These are phyloP conservation scores for Acrobasis consociella DNA, from an alignment of 2,888 invertebrate genomes.

Conservation along the genomic window DNA sequence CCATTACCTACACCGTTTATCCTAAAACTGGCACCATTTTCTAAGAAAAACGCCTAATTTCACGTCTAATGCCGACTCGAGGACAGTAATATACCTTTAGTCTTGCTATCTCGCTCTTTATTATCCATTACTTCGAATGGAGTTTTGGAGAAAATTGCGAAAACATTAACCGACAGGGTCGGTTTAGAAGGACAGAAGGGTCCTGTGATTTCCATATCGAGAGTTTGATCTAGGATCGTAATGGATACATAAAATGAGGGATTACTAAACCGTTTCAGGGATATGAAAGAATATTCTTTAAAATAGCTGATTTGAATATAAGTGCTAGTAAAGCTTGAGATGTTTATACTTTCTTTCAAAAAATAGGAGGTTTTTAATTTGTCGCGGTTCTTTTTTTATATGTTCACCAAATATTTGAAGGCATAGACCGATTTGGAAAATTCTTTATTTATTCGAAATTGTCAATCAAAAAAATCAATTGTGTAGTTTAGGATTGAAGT, in stretches of 20 bases:
- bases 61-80: slow-evolving; percentile 7
- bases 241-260: neutral
- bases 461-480: too few species aligned
- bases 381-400: too few species aligned
- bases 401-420: too few species aligned
- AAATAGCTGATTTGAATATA: neutral
- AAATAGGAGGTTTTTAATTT: too few species aligned
- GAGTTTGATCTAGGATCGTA: slow-evolving; percentile 11
- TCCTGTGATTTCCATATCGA: slow-evolving; percentile 10
- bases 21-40: neutral
- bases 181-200: slow-evolving; percentile 15
- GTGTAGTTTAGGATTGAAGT: too few species aligned
- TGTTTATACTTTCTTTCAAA: too few species aligned
- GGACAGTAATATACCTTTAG: slow-evolving; percentile 12
- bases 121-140: slow-evolving; percentile 21
- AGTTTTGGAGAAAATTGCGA: slow-evolving; percentile 21
- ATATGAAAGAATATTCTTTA: neutral
- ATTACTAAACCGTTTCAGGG: neutral
- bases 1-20: slow-evolving; percentile 11
- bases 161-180: slow-evolving; percentile 14
- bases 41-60: slow-evolving; percentile 13
- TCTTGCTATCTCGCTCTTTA: slow-evolving; percentile 15
- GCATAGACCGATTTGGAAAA: too few species aligned
- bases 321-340: too few species aligned
- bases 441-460: too few species aligned